phyloP scores from a whole-genome alignment of 2,113 vertebrate genomes.

The Rhegmatorhina hoffmannsi region DNA sequence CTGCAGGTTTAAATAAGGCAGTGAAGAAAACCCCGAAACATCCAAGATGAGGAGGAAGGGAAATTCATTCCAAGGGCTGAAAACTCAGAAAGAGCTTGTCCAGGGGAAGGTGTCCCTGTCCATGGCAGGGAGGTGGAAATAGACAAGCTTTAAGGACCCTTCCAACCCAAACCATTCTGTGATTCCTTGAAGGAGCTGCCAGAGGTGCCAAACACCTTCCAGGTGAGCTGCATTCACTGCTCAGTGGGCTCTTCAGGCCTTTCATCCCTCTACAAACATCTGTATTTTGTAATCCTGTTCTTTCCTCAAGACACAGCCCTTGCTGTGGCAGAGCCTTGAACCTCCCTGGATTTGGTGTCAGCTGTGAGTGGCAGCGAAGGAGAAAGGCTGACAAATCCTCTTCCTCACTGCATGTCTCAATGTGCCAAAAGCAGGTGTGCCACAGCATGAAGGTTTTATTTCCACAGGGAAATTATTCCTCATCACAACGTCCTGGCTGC shows the following conservation, averaged over 20 bases:
- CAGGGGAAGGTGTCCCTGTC: neutral
- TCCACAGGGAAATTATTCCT: conserved; percentile 27
- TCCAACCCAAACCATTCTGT: neutral
- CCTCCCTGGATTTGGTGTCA: neutral
- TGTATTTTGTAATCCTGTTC: neutral
- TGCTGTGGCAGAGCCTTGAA: neutral
- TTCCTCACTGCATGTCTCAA: neutral
- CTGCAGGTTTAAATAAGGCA: fast-evolving
- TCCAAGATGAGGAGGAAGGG: neutral
- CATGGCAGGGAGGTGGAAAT: fast-evolving
- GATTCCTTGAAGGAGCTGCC: neutral
- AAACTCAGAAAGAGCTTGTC: neutral
- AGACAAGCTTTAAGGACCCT: neutral
- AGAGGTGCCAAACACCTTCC: neutral
- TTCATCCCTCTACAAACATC: neutral
- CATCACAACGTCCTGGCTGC: neutral
- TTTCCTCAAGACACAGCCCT: neutral
- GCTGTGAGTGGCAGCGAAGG: neutral
- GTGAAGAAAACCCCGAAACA: neutral
- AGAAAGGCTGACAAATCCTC: conserved; percentile 18
- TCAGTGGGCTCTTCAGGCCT: neutral
- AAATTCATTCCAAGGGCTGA: neutral
- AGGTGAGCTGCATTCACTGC: neutral
- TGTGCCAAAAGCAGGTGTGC: neutral
- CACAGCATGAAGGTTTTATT: neutral